Evolutionary conservation across 2,797 vertebrate species (phyloP).

Genomic region (Columba guinea): DNA sequence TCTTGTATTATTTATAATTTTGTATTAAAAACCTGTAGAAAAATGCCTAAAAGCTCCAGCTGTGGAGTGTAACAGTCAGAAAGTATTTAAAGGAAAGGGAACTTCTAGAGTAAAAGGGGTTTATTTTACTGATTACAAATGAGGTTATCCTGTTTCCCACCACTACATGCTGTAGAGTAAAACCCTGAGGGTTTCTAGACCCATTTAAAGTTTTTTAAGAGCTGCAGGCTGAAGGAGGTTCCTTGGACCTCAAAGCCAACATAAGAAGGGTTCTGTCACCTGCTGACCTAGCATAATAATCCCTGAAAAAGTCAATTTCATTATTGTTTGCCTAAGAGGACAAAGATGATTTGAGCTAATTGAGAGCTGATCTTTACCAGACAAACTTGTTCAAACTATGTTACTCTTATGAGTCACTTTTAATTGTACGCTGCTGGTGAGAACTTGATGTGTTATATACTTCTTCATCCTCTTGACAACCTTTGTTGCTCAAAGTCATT

Average conservation of each 20-base stretch:
- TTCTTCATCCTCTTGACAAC: conserved; percentile 71
- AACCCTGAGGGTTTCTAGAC: conserved; percentile 2
- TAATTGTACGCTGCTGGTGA: conserved; percentile 74
- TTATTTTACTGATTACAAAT: conserved; percentile 31
- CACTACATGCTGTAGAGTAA: not conserved
- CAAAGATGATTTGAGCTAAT: conserved; percentile 4
- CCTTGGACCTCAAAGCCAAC: conserved; percentile 16
- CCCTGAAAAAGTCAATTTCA: conserved; percentile 7
- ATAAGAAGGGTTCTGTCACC: conserved; percentile 33
- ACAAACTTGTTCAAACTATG: conserved; percentile 67
- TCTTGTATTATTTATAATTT: not conserved
- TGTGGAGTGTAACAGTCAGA: not conserved
- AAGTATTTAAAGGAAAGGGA: not conserved
- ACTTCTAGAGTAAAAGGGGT: not conserved
- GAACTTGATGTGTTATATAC: conserved; percentile 67
- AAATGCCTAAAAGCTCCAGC: not conserved
- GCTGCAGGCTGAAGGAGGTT: not conserved
- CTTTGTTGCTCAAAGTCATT: conserved; percentile 74
- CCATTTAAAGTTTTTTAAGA: conserved; percentile 23
- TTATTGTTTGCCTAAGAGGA: conserved; percentile 14
- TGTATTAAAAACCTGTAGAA: not conserved
- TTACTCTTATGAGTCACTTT: conserved; percentile 73
- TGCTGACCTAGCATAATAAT: not conserved
- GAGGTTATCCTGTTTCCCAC: not conserved
- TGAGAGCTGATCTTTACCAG: conserved; percentile 62